Percentiles rank a stretch among this genome's conserved stretches.
phyloP scores from a whole-genome alignment of 2,797 vertebrate genomes.

The Mus minutoides region DNA sequence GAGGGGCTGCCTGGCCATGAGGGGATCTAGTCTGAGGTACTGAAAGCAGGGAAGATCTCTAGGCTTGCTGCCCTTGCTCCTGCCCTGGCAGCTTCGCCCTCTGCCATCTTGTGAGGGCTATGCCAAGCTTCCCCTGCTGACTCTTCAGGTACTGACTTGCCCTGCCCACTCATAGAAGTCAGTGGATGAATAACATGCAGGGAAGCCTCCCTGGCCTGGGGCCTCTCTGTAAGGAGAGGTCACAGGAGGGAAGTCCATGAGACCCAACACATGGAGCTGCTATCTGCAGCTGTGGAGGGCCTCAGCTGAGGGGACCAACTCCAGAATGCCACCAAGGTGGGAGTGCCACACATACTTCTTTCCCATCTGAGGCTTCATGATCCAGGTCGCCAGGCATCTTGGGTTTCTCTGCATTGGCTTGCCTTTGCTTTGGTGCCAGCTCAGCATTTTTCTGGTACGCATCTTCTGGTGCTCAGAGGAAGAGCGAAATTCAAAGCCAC shows the following conservation, averaged over 20 bases:
- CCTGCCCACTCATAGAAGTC: not conserved
- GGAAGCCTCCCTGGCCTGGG: not conserved
- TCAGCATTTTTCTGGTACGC: not conserved
- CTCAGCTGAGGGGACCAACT: not conserved
- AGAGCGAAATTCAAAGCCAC: slow-evolving; percentile 38
- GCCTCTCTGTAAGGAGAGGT: not conserved
- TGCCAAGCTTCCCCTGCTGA: not conserved
- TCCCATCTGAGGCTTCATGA: not conserved
- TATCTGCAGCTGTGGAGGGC: not conserved
- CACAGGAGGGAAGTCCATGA: not conserved
- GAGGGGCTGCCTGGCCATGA: not conserved
- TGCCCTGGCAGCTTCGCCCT: not conserved
- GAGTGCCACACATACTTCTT: not conserved
- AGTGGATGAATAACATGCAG: not conserved
- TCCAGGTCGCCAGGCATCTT: not conserved
- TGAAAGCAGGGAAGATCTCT: not conserved
- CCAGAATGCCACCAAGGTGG: not conserved
- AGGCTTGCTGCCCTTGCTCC: not conserved
- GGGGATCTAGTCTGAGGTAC: not conserved
- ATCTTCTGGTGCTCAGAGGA: slow-evolving; percentile 17
- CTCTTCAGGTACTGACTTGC: not conserved
- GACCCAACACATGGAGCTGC: not conserved
- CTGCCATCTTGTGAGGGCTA: not conserved
- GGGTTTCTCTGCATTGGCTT: not conserved
- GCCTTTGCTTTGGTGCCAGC: slow-evolving; percentile 13